Evolutionary conservation across 2,113 vertebrate species (phyloP).

Genomic region (Cynocephalus volans): DNA sequence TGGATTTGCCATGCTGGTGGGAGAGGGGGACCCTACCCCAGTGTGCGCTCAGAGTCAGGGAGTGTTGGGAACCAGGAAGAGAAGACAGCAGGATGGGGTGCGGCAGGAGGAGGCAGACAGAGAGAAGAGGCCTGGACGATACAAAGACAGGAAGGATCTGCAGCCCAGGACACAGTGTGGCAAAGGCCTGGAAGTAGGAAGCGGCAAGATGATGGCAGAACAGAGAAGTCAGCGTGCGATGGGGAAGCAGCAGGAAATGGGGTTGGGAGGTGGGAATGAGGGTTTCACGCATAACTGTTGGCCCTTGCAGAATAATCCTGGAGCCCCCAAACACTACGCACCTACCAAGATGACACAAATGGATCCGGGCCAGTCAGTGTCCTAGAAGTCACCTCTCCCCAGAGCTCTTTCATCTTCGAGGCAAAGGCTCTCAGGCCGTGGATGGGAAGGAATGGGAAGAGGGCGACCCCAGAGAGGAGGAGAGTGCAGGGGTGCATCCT

Average conservation of each 20-base stretch:
- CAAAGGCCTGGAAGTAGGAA: not conserved
- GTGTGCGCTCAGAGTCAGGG: too few species aligned
- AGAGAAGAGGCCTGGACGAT: rapidly evolving
- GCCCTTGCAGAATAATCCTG: not conserved
- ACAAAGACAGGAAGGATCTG: rapidly evolving
- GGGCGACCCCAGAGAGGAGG: not conserved
- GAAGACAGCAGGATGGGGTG: too few species aligned
- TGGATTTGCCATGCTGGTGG: not conserved
- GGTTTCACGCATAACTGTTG: not conserved
- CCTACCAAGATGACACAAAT: not conserved
- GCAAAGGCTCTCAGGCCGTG: not conserved
- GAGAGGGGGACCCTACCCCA: too few species aligned
- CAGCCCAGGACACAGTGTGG: not conserved
- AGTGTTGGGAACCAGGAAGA: not conserved
- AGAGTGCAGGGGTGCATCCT: not conserved
- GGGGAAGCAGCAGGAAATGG: not conserved
- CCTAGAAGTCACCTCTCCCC: not conserved
- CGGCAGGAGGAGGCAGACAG: not conserved
- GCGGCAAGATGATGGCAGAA: rapidly evolving
- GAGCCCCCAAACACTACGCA: not conserved
- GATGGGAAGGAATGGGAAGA: not conserved
- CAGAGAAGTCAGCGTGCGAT: not conserved
- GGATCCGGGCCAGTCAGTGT: too few species aligned
- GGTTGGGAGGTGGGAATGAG: not conserved
- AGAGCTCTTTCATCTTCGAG: not conserved